Conservation (phyloP, 2,113 vertebrate species). For the Antechinus stuartii region DNA sequence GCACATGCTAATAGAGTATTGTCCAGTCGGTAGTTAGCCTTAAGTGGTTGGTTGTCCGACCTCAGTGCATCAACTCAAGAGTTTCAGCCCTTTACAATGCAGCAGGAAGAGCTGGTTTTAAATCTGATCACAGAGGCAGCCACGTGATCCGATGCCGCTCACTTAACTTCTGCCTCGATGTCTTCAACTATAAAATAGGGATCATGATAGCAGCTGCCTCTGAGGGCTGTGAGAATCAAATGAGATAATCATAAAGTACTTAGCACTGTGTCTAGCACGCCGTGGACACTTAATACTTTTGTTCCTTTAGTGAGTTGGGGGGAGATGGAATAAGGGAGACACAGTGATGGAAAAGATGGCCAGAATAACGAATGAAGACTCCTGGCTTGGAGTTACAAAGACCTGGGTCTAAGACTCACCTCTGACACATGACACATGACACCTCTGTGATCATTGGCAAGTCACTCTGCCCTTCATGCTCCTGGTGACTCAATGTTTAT, state of each 20-base stretch:
- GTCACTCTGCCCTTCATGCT: neutral
- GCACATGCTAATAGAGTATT: no score
- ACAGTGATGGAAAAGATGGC: neutral
- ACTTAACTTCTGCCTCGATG: neutral
- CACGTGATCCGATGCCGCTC: neutral
- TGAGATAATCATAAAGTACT: neutral
- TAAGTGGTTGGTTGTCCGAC: no score
- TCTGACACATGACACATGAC: neutral
- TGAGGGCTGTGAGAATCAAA: neutral
- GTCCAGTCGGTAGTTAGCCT: no score
- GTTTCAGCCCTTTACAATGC: no score
- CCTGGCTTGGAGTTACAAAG: neutral
- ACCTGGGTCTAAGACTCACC: neutral
- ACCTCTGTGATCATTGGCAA: neutral
- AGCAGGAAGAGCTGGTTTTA: neutral
- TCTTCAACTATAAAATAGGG: neutral
- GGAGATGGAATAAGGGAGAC: neutral
- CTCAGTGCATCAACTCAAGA: no score
- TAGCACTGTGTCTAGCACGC: neutral
- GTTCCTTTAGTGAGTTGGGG: neutral
- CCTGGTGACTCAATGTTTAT: neutral
- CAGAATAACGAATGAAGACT: neutral
- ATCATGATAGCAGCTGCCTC: neutral
- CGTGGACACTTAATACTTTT: neutral
- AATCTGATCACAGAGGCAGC: neutral